Conservation (phyloP, 2,797 vertebrate species). For the Alfaro cultratus region DNA sequence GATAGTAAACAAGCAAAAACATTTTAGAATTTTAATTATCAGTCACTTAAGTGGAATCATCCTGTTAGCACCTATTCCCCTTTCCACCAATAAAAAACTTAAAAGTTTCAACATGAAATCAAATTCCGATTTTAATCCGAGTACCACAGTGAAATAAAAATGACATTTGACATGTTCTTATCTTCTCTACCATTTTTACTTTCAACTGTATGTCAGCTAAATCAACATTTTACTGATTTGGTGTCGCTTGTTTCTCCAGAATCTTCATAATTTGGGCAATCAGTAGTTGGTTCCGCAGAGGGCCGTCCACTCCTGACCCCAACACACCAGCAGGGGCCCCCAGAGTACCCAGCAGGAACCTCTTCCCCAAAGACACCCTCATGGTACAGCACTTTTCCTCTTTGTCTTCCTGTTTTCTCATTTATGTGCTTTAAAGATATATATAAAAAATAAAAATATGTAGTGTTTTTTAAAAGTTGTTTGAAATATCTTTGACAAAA, state of each 20-base stretch:
- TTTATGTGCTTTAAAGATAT: background rate
- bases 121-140: background rate
- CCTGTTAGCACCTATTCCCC: background rate
- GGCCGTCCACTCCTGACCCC: slow-evolving; percentile 90
- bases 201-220: background rate
- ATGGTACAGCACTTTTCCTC: slow-evolving; percentile 82
- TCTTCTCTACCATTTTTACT: background rate
- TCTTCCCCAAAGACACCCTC: slow-evolving; percentile 94
- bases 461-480: background rate
- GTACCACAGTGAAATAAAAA: background rate
- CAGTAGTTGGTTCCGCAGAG: slow-evolving; percentile 96
- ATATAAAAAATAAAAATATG: background rate
- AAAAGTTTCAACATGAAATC: background rate
- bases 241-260: slow-evolving; percentile 66
- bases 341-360: slow-evolving; percentile 91
- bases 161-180: background rate
- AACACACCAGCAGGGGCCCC: slow-evolving; percentile 84
- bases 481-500: background rate
- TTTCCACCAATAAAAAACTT: background rate
- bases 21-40: background rate
- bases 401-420: background rate
- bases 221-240: background rate
- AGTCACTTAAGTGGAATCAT: background rate
- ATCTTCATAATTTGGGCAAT: slow-evolving; percentile 98
- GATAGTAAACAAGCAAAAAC: background rate